Percentiles rank a stretch among this genome's conserved stretches.
Conservation (phyloP, 2,888 invertebrate genomes). For the Cryptosula pallasiana region DNA sequence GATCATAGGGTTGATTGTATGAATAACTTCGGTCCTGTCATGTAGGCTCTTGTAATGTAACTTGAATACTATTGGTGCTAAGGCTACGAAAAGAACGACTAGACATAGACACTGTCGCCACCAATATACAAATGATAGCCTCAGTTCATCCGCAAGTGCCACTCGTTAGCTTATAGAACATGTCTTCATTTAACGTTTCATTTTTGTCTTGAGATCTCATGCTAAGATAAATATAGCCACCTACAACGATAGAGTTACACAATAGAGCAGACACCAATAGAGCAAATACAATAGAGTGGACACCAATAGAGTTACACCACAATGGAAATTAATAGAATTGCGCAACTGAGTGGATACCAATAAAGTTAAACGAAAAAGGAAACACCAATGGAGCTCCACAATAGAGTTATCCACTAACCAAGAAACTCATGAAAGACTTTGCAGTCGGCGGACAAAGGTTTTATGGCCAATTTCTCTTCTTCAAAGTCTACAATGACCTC, state of each 20-base stretch:
- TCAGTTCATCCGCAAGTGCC: slow-evolving; percentile 72
- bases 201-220: slow-evolving; percentile 97
- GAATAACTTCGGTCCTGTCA: too few relatives aligned
- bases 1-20: too few relatives aligned
- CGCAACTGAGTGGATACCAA: neutral
- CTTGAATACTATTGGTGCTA: too few relatives aligned
- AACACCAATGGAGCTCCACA: neutral
- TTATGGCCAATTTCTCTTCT: slow-evolving; percentile 81
- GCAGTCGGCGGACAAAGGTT: slow-evolving; percentile 91
- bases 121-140: too few relatives aligned
- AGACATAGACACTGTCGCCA: too few relatives aligned
- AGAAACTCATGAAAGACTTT: slow-evolving; percentile 99
- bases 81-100: too few relatives aligned
- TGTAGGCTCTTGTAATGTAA: too few relatives aligned
- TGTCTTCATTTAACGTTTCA: slow-evolving; percentile 90
- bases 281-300: neutral
- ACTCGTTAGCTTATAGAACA: slow-evolving; percentile 97
- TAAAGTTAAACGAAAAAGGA: neutral
- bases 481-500: slow-evolving; percentile 72
- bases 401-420: too few relatives aligned
- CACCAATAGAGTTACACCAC: too few relatives aligned
- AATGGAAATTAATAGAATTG: neutral
- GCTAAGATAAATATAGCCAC: slow-evolving; percentile 98
- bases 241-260: slow-evolving; percentile 25
- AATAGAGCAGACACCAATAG: neutral